Evolutionary conservation across 2,797 vertebrate species (phyloP), one percentile per base, ranked within the genome.

Genomic region (Cyclopterus lumpus): DNA sequence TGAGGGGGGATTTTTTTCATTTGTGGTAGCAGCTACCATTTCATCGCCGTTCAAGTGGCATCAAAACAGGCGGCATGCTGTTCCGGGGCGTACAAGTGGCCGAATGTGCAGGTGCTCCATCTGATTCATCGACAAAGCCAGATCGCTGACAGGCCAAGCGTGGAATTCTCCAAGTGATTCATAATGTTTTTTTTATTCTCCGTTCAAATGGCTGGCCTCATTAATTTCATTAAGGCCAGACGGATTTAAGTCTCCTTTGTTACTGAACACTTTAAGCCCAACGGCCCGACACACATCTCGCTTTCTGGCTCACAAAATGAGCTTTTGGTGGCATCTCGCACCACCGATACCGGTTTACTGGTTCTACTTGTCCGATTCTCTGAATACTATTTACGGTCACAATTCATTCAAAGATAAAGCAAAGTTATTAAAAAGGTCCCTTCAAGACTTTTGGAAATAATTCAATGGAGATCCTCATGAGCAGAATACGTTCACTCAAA

Each of bases 51-150:
- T 91, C 90, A 91, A 89, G 83, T 80, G 89, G 89, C 94, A 90
- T 95, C 92, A 95, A 95, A 94, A 93, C 85, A 59, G 86, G 80
- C 91, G 70, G 89, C 92, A 86, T 88, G 59, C 83, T 80, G 85
- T 92, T 89, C 86, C 88, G n/a, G 72, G 84, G 83, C 92, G 91
- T 90, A 92, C 85, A 86, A 93, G 87, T 61, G 84, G 81, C 80
- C 64, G 86, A 86, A 86, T 62, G 87, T 84, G 89, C 93, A 93
- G 90, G 93, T 94, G 93, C 86, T 86, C 86, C 86, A 85, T 91
- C 89, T 74, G 89, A 93, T 87, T 89, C 82, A 90, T 86, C 65
- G 36, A 75, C 75, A 46, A 71, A 86, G 90, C 87, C 91, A 90
- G 87, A 92, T 83, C 81, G 77, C 83, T 73, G 84, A 89, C 90